Evolutionary conservation across 2,888 invertebrate species (phyloP), one percentile per base, ranked within the genome.

Genomic region (Stenchaetothrips biformis): DNA sequence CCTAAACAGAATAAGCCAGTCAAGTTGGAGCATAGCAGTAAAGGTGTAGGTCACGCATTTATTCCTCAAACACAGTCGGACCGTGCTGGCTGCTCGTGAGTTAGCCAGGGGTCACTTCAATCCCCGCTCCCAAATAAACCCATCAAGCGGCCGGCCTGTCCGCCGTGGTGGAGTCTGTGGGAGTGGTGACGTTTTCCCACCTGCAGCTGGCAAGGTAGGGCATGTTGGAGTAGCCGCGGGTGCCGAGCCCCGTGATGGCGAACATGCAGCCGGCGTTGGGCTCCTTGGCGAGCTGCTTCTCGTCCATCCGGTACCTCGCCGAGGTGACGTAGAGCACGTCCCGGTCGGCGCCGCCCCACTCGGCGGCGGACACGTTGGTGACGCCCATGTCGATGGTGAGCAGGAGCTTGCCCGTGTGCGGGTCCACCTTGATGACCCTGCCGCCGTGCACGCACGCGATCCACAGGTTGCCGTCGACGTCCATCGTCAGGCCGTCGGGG

Each of bases 381-480:
- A 21, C 25, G 25, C 25, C 25, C 25, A 74, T n/a, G 9, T 8
- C 7, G 67, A 74, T 74, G 8, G 67, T 74, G 21, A 25, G 67
- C 21, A 74, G 67, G 21, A 74, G 67, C 9, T 9, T 21, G 21
- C 67, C 67, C 2, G 67, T 74, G 21, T 25, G 67, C 67, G 67
- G 67, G 67, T 74, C 67, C 67, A 74, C 67, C 25, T 25, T 21
- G 25, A 74, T 74, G 7, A 74, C 67, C 67, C 67, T 21, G 67
- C 67, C 67, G 25, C 67, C 67, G 25, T 74, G 67, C 21, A 74
- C 67, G 25, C 67, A 74, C 67, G 67, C 67, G 67, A 74, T 74
- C 67, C 67, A 74, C 25, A 74, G 67, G 67, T 74, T 74, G 21
- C 67, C 67, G 9, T 74, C 67, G 21, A 74, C 67, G 25, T 74